phyloP scores from a whole-genome alignment of 1,140 invertebrate species.

The Procambarus virginalis region DNA sequence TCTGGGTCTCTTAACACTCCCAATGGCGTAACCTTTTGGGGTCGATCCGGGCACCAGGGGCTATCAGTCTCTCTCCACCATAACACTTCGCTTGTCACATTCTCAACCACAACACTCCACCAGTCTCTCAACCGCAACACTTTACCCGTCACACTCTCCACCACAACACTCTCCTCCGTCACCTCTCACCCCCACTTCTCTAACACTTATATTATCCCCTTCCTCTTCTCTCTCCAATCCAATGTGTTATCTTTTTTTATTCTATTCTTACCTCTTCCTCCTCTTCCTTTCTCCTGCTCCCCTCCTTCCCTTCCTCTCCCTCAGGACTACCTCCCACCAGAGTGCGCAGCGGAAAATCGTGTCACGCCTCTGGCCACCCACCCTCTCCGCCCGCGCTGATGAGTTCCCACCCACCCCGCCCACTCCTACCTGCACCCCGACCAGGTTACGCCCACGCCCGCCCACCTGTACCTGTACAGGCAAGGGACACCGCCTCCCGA shows the following conservation, averaged over 20 bases:
- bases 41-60: no score
- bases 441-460: slow-evolving; percentile 42
- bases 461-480: slow-evolving; percentile 31
- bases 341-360: slow-evolving; percentile 2
- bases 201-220: background rate
- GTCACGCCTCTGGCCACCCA: background rate
- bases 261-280: no score
- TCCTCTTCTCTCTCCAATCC: no score
- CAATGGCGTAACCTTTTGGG: no score
- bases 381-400: slow-evolving; percentile 25
- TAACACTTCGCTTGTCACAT: no score
- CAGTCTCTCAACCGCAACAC: no score
- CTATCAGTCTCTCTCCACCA: no score
- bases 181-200: background rate
- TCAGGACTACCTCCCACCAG: no score
- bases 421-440: slow-evolving; percentile 43
- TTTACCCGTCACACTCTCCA: no score
- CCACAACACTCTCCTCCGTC: background rate
- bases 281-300: background rate
- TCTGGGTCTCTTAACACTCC: no score
- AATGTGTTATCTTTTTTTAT: no score
- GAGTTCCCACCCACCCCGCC: slow-evolving; percentile 43
- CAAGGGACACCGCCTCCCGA: slow-evolving; percentile 21
- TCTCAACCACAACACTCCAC: no score
- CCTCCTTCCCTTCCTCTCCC: background rate